phyloP scores from a whole-genome alignment of 2,113 vertebrate species.

The Hiodon alosoides region DNA sequence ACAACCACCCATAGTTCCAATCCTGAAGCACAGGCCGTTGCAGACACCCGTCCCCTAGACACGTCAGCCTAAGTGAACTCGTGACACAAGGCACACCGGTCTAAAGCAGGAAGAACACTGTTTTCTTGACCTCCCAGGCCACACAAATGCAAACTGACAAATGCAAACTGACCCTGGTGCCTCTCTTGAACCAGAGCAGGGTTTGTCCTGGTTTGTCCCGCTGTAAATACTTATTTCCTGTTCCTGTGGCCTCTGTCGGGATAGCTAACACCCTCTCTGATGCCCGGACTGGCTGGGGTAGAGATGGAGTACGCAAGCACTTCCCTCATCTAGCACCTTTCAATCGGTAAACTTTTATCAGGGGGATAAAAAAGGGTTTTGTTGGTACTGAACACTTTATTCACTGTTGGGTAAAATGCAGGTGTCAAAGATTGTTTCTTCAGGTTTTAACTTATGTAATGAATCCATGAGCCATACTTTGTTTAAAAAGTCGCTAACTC shows the following conservation, averaged over 20 bases:
- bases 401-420: no score
- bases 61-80: no score
- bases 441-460: no score
- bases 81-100: no score
- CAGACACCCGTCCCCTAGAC: not conserved
- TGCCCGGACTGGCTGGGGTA: not conserved
- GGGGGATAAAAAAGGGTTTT: no score
- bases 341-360: no score
- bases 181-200: not conserved
- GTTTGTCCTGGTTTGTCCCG: not conserved
- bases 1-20: not conserved
- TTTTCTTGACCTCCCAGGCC: no score
- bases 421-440: no score
- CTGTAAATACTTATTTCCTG: not conserved
- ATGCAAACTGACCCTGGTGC: not conserved
- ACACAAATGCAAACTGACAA: not conserved
- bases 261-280: not conserved
- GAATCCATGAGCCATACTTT: no score
- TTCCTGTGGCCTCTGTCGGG: not conserved
- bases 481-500: no score
- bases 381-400: no score
- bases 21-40: not conserved
- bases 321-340: not conserved
- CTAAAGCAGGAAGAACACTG: no score
- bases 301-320: not conserved